Percentiles rank a stretch among this genome's conserved stretches.
These are phyloP conservation scores for Poeciliopsis prolifica DNA, from an alignment of 2,113 vertebrate genomes.

Conservation along the genomic window DNA sequence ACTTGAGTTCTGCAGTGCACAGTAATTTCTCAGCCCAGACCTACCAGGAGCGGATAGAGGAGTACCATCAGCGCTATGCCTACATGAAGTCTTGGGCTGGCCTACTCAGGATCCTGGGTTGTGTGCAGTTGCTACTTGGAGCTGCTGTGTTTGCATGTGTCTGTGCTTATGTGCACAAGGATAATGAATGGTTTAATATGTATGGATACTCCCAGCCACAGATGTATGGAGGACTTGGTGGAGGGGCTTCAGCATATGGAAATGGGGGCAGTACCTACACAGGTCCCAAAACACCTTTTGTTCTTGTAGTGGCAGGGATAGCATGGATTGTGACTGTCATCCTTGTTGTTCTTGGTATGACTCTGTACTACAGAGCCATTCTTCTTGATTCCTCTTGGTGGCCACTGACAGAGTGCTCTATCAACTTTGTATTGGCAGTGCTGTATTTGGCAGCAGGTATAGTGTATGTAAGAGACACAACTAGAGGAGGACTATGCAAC, in stretches of 20 bases:
- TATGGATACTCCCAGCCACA: constrained; percentile 87
- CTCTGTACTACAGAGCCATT: constrained; percentile 93
- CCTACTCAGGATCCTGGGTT: constrained; percentile 87
- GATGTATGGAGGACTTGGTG: constrained; percentile 70
- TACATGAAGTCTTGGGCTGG: constrained; percentile 98
- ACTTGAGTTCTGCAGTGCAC: constrained; percentile 73
- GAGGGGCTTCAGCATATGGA: constrained; percentile 67
- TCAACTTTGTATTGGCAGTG: constrained; percentile 86
- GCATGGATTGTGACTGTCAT: constrained; percentile 89
- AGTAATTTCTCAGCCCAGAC: constrained; percentile 77
- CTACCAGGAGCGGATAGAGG: constrained; percentile 87
- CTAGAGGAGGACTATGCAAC: constrained; percentile 90
- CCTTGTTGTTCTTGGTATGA: constrained; percentile 90
- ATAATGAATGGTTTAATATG: constrained; percentile 96
- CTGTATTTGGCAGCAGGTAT: constrained; percentile 87
- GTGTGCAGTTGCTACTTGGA: constrained; percentile 87
- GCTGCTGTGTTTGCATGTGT: constrained; percentile 93
- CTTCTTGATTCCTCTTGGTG: constrained; percentile 94
- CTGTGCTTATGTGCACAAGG: constrained; percentile 93
- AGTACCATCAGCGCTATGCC: constrained; percentile 85
- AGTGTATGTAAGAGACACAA: constrained; percentile 90
- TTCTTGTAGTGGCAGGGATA: constrained; percentile 87
- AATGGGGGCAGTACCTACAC: constrained; percentile 79
- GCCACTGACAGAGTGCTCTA: constrained; percentile 90
- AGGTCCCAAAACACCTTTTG: constrained; percentile 90